Base-by-base conservation (phyloP, 2,888 invertebrate genomes). In the Phlogophora meticulosa region DNA sequence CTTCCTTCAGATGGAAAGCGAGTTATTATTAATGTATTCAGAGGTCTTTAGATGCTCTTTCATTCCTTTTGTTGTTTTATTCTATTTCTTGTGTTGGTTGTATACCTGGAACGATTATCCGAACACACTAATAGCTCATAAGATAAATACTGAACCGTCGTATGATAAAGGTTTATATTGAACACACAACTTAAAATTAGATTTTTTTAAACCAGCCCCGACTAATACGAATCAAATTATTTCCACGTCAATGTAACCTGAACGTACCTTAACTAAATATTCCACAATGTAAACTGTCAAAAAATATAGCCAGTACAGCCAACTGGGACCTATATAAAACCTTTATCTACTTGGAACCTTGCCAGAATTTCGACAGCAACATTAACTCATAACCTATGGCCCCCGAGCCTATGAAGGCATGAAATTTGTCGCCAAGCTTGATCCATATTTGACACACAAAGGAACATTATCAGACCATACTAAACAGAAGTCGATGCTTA, bases 371-470 rank as follows among this genome's bases (percentile, higher is more conserved):
- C 59, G 43, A 49, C 52, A 42, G 49, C 51, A n/a, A 67, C 62
- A 70, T 65, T 76, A 72, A 65, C 24, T 71, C 51, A 74, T 45
- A 36, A 49, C 51, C 49, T 56, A 64, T 61, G 38, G 46, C 56
- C 42, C 45, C 43, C 28, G 40, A 63, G 36, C 56, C 53, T 64
- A 70, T 67, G 46, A 48, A 15, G 32, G 62, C 45, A 62, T 45
- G 32, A 52, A 60, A 66, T 53, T 59, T 42, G 48, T 58, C 64
- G 60, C 45, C 62, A 72, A 57, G 17, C 57, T 40, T 64, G 62
- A 58, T 49, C 67, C 75, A 63, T 73, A 72, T 80, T 76, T 65
- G 76, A 60, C 52, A 67, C 22, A 78, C 80, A 78, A 80, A 67
- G 69, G 69, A 38, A 66, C 76, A 78, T 78, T 78, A 67, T 43